Base-by-base conservation (phyloP, 2,797 vertebrate species). In the Pipistrellus nathusii region DNA sequence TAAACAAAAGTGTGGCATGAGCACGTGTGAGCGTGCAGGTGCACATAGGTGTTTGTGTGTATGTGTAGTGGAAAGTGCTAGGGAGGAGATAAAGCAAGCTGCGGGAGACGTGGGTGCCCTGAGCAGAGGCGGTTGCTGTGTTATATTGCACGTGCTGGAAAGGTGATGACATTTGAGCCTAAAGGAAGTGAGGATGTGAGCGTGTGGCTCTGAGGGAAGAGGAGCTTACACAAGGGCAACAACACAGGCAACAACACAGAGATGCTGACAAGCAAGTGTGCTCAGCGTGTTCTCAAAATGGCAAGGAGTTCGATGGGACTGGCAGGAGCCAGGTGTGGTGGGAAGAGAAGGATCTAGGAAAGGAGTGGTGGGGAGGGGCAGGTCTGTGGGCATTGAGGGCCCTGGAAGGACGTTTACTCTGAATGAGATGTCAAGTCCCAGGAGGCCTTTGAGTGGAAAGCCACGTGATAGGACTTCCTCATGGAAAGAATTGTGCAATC, bases 21-120 rank as follows among this genome's bases (percentile, higher is more conserved):
- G 48, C 6, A 62, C 59, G 30, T 59, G 44, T 72, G 57, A 44
- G 38, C 23, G 1, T 0, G 44, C 18, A n/a, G 11, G 12, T 30
- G 41, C 15, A 7, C 69, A 17, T 13, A 59, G 25, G 57, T 15
- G 51, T 35, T n/a, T 27, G 46, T 15, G 8, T 8, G 41, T 68
- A 25, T 20, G 14, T 30, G 23, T 4, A 5, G 55, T 62, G 30
- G 15, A 35, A 17, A 64, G 68, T 38, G 38, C 20, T 64, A 27
- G 12, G 35, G 30, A 18, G 64, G 48, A n/a, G 21, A 51, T 27
- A 32, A 18, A 27, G 35, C 23, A 21, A 38, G 48, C 46, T 5
- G 27, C 9, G 15, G 53, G 27, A 2, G 6, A 23, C 1, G 0
- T 5, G n/a, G n/a, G 32, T 7, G 5, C 66, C n/a, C 51, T 0